phyloP scores from a whole-genome alignment of 2,888 invertebrate genomes.

The Chloroclystis v-ata region DNA sequence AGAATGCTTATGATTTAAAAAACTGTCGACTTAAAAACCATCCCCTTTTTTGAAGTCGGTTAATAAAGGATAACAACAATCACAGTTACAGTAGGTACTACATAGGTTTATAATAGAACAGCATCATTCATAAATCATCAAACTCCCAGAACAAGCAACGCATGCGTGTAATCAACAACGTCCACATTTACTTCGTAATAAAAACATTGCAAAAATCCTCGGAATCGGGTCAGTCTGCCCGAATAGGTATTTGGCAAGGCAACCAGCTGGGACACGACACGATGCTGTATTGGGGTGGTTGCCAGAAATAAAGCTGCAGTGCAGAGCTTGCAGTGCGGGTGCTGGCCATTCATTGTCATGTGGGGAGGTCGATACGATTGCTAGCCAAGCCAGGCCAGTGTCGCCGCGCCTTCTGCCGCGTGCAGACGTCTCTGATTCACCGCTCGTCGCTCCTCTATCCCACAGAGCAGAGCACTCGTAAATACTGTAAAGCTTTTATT shows the following conservation, averaged over 20 bases:
- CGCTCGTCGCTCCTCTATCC: constrained; percentile 21
- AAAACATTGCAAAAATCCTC: constrained; percentile 28
- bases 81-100: too few species aligned
- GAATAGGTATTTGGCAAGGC: constrained; percentile 35
- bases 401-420: constrained; percentile 56
- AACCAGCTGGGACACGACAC: constrained; percentile 37
- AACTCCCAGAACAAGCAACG: constrained; percentile 15
- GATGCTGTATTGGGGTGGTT: constrained; percentile 49
- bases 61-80: too few species aligned
- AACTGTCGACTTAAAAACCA: too few species aligned
- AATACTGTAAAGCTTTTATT: constrained; percentile 51
- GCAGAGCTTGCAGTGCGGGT: constrained; percentile 74
- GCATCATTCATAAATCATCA: constrained; percentile 4
- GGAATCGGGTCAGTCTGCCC: constrained; percentile 46
- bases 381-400: constrained; percentile 52
- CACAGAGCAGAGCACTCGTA: constrained; percentile 41
- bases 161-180: constrained; percentile 19
- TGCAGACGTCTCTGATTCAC: constrained; percentile 40
- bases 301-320: constrained; percentile 77
- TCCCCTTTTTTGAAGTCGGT: too few species aligned
- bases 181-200: constrained; percentile 16
- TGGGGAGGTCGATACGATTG: constrained; percentile 54
- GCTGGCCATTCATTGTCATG: constrained; percentile 62
- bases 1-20: too few species aligned
- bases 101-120: too few species aligned